phyloP scores from a whole-genome alignment of 2,797 vertebrate species.

The Enteromius anoplus region DNA sequence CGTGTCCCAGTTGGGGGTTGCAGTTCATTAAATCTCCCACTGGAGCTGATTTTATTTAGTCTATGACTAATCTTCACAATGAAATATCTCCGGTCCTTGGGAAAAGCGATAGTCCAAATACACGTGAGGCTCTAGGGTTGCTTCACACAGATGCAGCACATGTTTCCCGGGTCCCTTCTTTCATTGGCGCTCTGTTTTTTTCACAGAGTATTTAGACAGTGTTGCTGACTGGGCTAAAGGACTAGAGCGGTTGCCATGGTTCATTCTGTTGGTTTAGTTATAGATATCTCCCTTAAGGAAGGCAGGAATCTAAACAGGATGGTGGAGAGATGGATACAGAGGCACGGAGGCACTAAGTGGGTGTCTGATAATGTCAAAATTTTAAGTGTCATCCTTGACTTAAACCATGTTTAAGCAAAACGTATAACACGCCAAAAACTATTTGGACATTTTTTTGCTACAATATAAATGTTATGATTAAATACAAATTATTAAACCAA shows the following conservation, averaged over 20 bases:
- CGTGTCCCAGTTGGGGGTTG: slow-evolving; percentile 5
- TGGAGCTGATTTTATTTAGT: slow-evolving; percentile 53
- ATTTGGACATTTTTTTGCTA: neutral
- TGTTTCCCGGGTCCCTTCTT: neutral
- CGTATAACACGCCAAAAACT: neutral
- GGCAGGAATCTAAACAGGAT: slow-evolving; percentile 56
- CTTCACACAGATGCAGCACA: slow-evolving; percentile 36
- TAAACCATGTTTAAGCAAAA: neutral
- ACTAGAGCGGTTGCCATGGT: slow-evolving; percentile 31
- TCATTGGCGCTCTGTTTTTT: slow-evolving; percentile 2
- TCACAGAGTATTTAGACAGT: slow-evolving; percentile 41
- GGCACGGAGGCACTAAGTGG: slow-evolving; percentile 13
- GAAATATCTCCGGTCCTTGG: slow-evolving; percentile 52
- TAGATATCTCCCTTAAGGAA: slow-evolving; percentile 49
- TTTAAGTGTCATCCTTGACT: slow-evolving; percentile 16
- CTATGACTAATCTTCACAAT: slow-evolving; percentile 44
- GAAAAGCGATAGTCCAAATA: slow-evolving; percentile 48
- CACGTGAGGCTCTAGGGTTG: slow-evolving; percentile 9
- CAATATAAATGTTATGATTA: neutral
- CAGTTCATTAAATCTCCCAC: slow-evolving; percentile 50
- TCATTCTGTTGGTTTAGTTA: slow-evolving; percentile 52
- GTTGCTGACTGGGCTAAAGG: slow-evolving; percentile 26
- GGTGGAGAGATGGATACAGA: slow-evolving; percentile 28
- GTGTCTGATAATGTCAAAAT: slow-evolving; percentile 35
- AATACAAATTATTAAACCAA: neutral